phyloP scores from a whole-genome alignment of 2,113 vertebrate species.

The Isichthys henryi region DNA sequence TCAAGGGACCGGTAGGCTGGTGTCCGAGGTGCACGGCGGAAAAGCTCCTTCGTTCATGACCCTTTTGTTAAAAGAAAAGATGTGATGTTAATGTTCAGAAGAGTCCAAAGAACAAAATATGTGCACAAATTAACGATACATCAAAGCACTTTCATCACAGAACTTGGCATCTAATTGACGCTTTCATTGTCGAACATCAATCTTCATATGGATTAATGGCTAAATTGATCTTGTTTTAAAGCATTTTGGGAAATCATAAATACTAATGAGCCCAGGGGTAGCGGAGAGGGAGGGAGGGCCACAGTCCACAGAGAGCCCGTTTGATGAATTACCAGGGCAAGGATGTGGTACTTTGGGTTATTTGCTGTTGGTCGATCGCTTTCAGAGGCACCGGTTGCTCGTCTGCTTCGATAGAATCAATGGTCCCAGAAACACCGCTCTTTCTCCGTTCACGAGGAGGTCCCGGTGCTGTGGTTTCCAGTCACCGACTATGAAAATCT shows the following conservation, averaged over 20 bases:
- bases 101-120: neutral
- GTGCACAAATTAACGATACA: neutral
- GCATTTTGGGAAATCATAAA: constrained; percentile 51
- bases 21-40: neutral
- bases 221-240: constrained; percentile 39
- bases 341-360: constrained; percentile 24
- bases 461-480: neutral
- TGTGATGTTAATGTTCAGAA: neutral
- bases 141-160: constrained; percentile 19
- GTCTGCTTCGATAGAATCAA: neutral
- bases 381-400: neutral
- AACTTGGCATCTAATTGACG: constrained; percentile 47
- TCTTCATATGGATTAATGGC: constrained; percentile 40
- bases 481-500: neutral
- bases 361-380: constrained; percentile 20
- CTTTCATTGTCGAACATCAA: constrained; percentile 52
- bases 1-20: neutral
- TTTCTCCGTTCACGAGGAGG: neutral
- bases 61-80: neutral
- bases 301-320: constrained; percentile 22
- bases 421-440: neutral
- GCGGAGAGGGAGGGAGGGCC: neutral
- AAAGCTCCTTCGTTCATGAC: neutral
- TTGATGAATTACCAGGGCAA: constrained; percentile 35
- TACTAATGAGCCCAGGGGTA: constrained; percentile 53